Evolutionary conservation across 1,140 invertebrate genomes (phyloP).

Genomic region (Camponotus floridanus): DNA sequence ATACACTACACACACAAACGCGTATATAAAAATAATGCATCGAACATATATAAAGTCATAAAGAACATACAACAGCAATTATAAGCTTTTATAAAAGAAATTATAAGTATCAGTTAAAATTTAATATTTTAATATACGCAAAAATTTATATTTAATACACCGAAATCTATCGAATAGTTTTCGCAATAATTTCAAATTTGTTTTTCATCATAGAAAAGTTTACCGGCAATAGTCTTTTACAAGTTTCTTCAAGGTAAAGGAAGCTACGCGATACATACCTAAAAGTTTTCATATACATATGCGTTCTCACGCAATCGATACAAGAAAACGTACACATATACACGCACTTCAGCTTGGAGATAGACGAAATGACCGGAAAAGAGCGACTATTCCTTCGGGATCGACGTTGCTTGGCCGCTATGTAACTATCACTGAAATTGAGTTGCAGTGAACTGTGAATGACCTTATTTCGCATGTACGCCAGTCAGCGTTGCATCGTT

Average conservation of each 20-base stretch:
- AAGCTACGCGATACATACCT: background rate
- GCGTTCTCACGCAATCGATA: conserved; percentile 1
- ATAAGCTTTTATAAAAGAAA: background rate
- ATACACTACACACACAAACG: background rate
- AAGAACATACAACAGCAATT: background rate
- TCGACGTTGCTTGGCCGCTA: conserved; percentile 66
- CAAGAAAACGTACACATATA: background rate
- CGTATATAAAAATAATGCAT: background rate
- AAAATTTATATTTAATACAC: background rate
- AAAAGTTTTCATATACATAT: conserved; percentile 44
- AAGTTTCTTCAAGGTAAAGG: conserved; percentile 31
- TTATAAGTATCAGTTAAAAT: background rate
- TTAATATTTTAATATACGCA: conserved; percentile 6
- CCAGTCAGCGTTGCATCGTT: conserved; percentile 58
- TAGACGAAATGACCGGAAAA: conserved; percentile 70
- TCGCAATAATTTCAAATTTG: conserved; percentile 9
- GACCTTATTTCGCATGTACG: conserved; percentile 75
- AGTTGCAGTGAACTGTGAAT: conserved; percentile 80
- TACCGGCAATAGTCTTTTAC: conserved; percentile 5
- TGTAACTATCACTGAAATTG: conserved; percentile 79
- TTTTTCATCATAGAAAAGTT: background rate
- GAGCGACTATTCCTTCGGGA: conserved; percentile 64
- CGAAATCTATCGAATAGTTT: background rate
- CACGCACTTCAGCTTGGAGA: conserved; percentile 39
- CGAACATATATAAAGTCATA: background rate